Evolutionary conservation across 2,797 vertebrate genomes (phyloP).

Genomic region (Tragopan temminckii): DNA sequence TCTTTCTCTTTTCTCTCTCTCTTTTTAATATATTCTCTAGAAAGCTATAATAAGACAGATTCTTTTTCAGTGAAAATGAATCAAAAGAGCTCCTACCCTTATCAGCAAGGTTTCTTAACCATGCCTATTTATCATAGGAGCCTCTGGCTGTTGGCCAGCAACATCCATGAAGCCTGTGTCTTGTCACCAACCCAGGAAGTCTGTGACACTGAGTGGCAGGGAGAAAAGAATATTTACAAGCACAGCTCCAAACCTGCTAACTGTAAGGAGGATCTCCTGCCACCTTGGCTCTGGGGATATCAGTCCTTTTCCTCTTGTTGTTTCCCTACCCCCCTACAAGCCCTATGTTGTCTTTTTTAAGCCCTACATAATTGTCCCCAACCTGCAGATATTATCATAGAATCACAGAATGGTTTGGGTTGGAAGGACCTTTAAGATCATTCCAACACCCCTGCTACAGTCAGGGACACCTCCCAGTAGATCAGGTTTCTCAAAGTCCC

Average conservation of each 20-base stretch:
- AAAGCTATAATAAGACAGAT: background rate
- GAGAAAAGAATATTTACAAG: conserved; percentile 16
- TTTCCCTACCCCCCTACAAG: background rate
- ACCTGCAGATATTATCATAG: background rate
- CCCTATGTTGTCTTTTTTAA: rapidly evolving
- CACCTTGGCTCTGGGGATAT: background rate
- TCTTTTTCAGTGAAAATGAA: background rate
- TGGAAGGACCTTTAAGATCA: background rate
- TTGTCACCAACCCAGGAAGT: background rate
- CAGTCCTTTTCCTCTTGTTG: background rate
- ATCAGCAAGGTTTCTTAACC: background rate
- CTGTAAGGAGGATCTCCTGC: background rate
- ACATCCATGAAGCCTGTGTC: background rate
- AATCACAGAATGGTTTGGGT: background rate
- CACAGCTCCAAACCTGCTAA: background rate
- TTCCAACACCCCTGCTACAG: background rate
- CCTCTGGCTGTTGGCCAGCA: background rate
- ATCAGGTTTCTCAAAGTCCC: no score
- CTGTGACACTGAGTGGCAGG: conserved; percentile 24
- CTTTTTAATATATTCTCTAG: background rate
- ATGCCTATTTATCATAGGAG: conserved; percentile 12
- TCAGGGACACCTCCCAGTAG: no score
- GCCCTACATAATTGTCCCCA: background rate
- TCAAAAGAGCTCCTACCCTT: background rate
- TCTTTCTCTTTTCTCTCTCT: background rate